A percentile compares a stretch with the other conserved stretches of the same genome.
phyloP scores from a whole-genome alignment of 37 sponge, comb jelly and placozoan species.

The Oscarella lobularis region DNA sequence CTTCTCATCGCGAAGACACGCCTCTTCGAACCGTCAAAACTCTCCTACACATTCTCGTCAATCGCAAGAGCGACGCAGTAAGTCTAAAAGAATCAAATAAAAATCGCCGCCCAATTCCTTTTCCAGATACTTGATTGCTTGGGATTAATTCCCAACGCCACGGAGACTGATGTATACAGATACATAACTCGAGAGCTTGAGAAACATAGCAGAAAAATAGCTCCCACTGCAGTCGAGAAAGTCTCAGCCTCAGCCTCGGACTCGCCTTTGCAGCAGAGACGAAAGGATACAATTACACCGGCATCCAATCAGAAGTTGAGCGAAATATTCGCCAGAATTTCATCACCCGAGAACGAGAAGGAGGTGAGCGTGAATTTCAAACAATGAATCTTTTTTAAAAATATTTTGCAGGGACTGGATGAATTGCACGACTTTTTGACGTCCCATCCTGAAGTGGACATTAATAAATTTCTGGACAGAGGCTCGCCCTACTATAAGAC shows the following conservation, averaged over 20 bases:
- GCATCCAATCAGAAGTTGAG: not conserved
- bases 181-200: not conserved
- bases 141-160: not conserved
- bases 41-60: constrained; percentile 57
- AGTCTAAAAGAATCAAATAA: no score
- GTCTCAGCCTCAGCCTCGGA: not conserved
- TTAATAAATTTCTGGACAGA: constrained; percentile 10
- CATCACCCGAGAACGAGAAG: not conserved
- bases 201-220: not conserved
- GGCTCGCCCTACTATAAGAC: constrained; percentile 13
- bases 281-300: not conserved
- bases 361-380: no score
- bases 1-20: constrained; percentile 28
- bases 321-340: constrained; percentile 2
- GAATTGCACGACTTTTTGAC: constrained; percentile 36
- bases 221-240: not conserved
- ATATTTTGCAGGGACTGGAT: constrained; percentile 19
- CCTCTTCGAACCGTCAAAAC: constrained; percentile 82
- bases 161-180: not conserved
- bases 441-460: constrained; percentile 21
- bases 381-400: no score
- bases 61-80: constrained; percentile 24
- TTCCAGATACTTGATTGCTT: constrained; percentile 20
- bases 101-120: no score
- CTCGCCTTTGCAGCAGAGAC: not conserved